Conservation (phyloP, 2,797 vertebrate species). For the Erethizon dorsatum region DNA sequence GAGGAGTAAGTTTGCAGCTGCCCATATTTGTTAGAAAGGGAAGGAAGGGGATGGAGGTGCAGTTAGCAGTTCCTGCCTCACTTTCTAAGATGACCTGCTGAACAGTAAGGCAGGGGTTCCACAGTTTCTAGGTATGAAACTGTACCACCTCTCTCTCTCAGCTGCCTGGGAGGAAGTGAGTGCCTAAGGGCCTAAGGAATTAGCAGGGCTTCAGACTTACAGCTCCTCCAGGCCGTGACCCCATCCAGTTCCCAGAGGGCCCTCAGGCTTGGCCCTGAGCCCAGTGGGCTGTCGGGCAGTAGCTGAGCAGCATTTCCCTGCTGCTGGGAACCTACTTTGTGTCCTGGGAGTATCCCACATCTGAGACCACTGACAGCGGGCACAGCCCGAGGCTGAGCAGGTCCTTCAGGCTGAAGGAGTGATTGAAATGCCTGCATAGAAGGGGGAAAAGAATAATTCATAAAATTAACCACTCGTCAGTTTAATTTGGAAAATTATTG, state of each 20-base stretch:
- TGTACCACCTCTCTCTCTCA: background rate
- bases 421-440: conserved; percentile 9
- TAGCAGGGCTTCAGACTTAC: background rate
- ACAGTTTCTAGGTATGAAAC: background rate
- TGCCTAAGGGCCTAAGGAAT: background rate
- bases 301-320: background rate
- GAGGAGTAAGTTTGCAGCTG: background rate
- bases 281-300: background rate
- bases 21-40: background rate
- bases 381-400: background rate
- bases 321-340: background rate
- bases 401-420: conserved; percentile 19
- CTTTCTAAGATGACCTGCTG: background rate
- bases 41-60: background rate
- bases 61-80: background rate
- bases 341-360: background rate
- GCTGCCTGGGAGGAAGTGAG: background rate
- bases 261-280: background rate
- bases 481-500: conserved; percentile 36
- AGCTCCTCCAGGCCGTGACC: background rate
- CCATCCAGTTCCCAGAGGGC: background rate
- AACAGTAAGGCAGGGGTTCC: background rate
- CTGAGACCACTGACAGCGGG: background rate
- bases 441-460: conserved; percentile 28
- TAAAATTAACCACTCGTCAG: conserved; percentile 48